Evolutionary conservation across 2,888 invertebrate species (phyloP), one percentile per base, ranked within the genome.

Genomic region (Cepaea hortensis): DNA sequence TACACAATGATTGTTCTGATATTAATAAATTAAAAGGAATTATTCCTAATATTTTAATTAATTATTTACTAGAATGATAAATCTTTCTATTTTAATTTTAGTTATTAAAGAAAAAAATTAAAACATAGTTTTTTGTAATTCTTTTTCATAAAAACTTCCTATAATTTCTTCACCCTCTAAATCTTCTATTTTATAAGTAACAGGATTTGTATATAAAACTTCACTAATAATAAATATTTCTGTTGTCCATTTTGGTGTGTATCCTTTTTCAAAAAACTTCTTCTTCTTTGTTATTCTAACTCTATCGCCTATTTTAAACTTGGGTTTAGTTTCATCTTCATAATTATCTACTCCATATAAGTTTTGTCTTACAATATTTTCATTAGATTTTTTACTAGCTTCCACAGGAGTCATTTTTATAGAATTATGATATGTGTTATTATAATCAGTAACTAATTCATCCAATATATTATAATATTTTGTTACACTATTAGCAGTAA

Each of bases 241-340:
- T 48, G 48, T 73, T 1, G 83, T 83, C 73, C 73, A 73, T 68
- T 55, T 82, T 23, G n/a, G 35, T 50, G 70, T 82, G 23, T 82
- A 70, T 11, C 48, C 73, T 46, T 73, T 50, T 50, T 50, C 23
- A 76, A 76, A 50, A 76, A 76, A 23, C 18, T 55, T 61, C 50
- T 83, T 82, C 35, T 82, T 48, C 23, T 83, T 83, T 55, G 83
- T 73, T 70, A 83, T 73, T 83, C 50, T 83, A 50, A 73, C 50
- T 83, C 55, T 73, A 73, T 83, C 75, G 1, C 35, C 35, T n/a
- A 83, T 13, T 83, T 6, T 20, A 73, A 73, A 73, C 50, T 73
- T 83, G 0, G 73, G 72, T 55, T 75, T 76, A 1, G 0, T 18
- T 50, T 76, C 50, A 9, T 76, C 7, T 4, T 76, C 3, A 20